Conservation (phyloP, 2,113 vertebrate species). For the Festucalex cinctus region DNA sequence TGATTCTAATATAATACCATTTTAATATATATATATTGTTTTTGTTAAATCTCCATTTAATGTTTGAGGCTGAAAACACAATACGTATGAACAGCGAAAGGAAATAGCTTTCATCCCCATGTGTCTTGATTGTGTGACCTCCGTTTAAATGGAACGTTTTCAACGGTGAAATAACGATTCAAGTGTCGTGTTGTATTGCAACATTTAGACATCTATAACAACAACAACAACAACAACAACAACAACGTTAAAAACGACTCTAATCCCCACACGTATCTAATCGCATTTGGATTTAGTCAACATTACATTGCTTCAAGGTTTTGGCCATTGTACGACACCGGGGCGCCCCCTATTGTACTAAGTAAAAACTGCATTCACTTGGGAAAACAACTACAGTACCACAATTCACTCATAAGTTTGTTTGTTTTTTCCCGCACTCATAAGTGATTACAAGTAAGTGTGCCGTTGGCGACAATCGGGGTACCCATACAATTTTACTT, state of each 20-base stretch:
- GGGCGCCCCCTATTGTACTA: conserved; percentile 39
- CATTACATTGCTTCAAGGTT: neutral
- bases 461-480: too few species aligned
- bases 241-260: neutral
- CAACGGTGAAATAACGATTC: conserved; percentile 22
- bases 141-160: conserved; percentile 72
- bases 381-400: neutral
- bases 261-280: neutral
- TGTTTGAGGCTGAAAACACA: fast-evolving
- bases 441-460: too few species aligned
- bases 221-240: neutral
- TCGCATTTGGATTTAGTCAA: conserved; percentile 27
- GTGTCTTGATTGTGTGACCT: conserved; percentile 11
- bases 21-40: neutral
- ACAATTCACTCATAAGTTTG: too few species aligned
- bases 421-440: too few species aligned
- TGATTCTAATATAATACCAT: neutral
- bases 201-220: neutral
- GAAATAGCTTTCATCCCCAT: neutral
- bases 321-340: neutral
- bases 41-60: neutral
- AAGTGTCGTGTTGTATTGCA: neutral
- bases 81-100: neutral
- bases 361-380: conserved; percentile 22
- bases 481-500: too few species aligned